Conservation (phyloP, 2,113 vertebrate genomes). For the Chaetorhynchus papuensis region DNA sequence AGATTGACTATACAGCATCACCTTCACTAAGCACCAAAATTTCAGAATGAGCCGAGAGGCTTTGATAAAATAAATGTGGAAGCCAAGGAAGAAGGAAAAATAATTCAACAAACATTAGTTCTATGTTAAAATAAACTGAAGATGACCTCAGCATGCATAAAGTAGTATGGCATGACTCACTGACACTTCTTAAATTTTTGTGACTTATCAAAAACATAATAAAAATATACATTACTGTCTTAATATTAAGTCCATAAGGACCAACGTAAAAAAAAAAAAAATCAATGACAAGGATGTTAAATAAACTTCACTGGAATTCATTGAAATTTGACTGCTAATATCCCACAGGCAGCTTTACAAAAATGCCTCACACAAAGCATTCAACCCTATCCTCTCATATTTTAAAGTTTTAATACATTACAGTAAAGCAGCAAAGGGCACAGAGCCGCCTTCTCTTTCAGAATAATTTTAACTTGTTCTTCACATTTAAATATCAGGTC, state of each 20-base stretch:
- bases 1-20: neutral
- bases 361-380: neutral
- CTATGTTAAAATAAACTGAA: neutral
- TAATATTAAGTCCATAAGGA: neutral
- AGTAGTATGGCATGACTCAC: neutral
- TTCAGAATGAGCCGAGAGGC: neutral
- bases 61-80: neutral
- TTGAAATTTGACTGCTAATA: neutral
- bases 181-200: neutral
- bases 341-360: neutral
- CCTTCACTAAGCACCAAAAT: neutral
- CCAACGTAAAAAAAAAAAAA: neutral
- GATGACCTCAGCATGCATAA: neutral
- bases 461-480: neutral
- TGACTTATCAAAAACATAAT: neutral
- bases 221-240: neutral
- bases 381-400: neutral
- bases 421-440: neutral
- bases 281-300: neutral
- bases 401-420: neutral
- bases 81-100: neutral
- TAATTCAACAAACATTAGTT: neutral
- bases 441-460: neutral
- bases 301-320: neutral
- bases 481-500: neutral